phyloP scores from a whole-genome alignment of 2,113 vertebrate genomes.

The Catharus minimus region DNA sequence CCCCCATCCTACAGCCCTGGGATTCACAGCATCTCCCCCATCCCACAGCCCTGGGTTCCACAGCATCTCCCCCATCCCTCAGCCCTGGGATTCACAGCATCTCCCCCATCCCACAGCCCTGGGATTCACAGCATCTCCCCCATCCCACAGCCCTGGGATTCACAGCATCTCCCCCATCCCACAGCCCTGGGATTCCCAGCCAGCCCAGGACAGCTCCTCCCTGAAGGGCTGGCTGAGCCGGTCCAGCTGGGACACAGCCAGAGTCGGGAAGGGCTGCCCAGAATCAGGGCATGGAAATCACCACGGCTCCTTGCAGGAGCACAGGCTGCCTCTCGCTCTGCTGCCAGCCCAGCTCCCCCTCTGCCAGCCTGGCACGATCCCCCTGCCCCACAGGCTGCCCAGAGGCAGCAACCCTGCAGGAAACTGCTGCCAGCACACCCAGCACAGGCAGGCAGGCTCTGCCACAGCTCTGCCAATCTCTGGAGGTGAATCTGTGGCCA shows the following conservation, averaged over 20 bases:
- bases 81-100: too few relatives aligned
- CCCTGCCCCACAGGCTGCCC: background rate
- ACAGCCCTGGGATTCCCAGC: background rate
- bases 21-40: too few relatives aligned
- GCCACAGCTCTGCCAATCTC: background rate
- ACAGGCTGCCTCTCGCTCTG: background rate
- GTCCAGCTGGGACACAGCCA: background rate
- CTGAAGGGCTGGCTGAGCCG: slow-evolving; percentile 12
- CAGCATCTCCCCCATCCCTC: too few relatives aligned
- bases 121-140: background rate
- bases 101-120: too few relatives aligned
- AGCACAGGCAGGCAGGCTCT: background rate
- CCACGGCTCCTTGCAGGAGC: rapidly evolving
- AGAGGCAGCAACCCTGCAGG: background rate
- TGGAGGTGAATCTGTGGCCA: background rate
- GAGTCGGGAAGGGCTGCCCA: background rate
- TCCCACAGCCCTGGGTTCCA: too few relatives aligned
- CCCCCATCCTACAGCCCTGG: too few relatives aligned
- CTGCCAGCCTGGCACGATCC: background rate
- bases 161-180: too few relatives aligned
- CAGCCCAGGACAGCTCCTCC: background rate
- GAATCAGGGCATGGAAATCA: background rate
- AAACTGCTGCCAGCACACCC: rapidly evolving
- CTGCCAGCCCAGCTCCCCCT: background rate
- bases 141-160: too few relatives aligned